phyloP scores from a whole-genome alignment of 2,888 invertebrate genomes.

The Diploptera punctata region DNA sequence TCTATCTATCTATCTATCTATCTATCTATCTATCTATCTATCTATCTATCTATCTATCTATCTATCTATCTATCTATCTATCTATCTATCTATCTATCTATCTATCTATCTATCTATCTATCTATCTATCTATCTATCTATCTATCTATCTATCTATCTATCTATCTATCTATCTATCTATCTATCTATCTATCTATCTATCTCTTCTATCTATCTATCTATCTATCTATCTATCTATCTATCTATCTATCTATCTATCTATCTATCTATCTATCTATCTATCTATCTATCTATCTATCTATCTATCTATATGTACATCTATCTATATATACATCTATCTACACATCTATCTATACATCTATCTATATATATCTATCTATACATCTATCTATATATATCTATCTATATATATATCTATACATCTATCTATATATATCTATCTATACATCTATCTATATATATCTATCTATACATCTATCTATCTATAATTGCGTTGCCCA shows the following conservation, averaged over 20 bases:
- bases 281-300: neutral
- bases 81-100: neutral
- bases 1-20: neutral
- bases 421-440: no score
- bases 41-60: neutral
- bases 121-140: neutral
- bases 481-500: no score
- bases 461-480: no score
- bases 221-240: neutral
- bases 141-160: neutral
- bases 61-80: neutral
- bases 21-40: neutral
- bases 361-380: no score
- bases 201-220: neutral
- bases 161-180: neutral
- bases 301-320: no score
- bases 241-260: neutral
- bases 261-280: neutral
- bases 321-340: no score
- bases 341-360: no score
- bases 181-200: no score
- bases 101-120: neutral
- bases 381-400: no score
- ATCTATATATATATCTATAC: no score
- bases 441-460: no score